Conservation (phyloP, 2,797 vertebrate genomes). For the Melanotaenia maccullochi region DNA sequence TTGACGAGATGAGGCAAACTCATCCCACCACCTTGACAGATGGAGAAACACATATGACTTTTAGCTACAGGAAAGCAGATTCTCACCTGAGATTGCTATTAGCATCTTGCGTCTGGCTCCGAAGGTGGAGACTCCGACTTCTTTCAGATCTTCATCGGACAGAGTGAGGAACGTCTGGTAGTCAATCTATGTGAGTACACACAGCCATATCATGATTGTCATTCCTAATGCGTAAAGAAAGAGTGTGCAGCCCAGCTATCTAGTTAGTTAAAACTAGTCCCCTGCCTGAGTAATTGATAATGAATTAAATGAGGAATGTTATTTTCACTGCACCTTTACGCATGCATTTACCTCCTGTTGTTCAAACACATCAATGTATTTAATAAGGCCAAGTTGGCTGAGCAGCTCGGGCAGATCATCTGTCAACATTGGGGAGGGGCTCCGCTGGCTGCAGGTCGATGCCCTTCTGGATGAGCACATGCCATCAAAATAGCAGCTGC, state of each 20-base stretch:
- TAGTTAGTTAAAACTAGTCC: not conserved
- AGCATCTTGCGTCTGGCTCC: conserved; percentile 87
- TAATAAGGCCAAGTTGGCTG: conserved; percentile 81
- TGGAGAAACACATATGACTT: conserved; percentile 21
- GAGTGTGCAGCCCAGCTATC: not conserved
- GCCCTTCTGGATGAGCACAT: conserved; percentile 69
- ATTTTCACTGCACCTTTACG: not conserved
- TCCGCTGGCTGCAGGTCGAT: conserved; percentile 73
- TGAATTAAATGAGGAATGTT: not conserved
- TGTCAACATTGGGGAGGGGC: conserved; percentile 63
- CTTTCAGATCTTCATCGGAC: conserved; percentile 87
- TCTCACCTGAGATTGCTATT: conserved; percentile 83
- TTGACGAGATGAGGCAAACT: not conserved
- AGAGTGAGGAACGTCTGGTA: conserved; percentile 87
- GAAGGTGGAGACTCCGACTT: conserved; percentile 86
- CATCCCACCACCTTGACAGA: conserved; percentile 2
- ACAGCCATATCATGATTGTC: conserved; percentile 21
- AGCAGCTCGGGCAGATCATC: conserved; percentile 82
- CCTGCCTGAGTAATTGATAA: not conserved
- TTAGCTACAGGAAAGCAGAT: conserved; percentile 1
- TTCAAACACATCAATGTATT: conserved; percentile 84
- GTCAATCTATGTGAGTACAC: conserved; percentile 78
- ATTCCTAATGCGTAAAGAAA: conserved; percentile 21
- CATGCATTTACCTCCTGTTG: conserved; percentile 82
- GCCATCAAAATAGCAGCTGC: conserved; percentile 74